Percentiles rank a stretch among this genome's conserved stretches.
Conservation (phyloP, 2,888 invertebrate species). For the Pasiphila rectangulata region DNA sequence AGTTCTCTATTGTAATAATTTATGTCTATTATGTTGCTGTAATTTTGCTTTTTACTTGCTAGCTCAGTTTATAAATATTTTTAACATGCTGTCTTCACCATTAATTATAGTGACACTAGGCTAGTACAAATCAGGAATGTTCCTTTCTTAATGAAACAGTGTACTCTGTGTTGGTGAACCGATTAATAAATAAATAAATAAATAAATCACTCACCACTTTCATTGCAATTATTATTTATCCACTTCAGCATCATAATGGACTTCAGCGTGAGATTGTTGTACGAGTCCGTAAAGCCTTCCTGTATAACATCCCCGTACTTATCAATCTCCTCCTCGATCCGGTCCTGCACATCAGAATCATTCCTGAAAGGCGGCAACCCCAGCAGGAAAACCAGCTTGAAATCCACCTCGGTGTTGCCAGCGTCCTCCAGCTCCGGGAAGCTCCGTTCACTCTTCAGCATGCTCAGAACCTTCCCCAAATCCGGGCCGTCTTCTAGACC, state of each 20-base stretch:
- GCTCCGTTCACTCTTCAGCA: slow-evolving; percentile 49
- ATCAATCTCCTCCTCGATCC: slow-evolving; percentile 84
- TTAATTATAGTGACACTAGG: too few relatives aligned
- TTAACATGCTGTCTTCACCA: too few relatives aligned
- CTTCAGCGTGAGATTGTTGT: slow-evolving; percentile 92
- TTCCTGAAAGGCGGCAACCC: slow-evolving; percentile 82
- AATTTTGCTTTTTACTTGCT: too few relatives aligned
- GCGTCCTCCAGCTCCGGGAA: slow-evolving; percentile 41
- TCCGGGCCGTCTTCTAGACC: slow-evolving; percentile 58
- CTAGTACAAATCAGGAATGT: too few relatives aligned
- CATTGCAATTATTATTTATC: slow-evolving; percentile 85
- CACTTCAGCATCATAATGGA: slow-evolving; percentile 92
- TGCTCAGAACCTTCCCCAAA: slow-evolving; percentile 50
- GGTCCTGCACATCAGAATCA: slow-evolving; percentile 80
- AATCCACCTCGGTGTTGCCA: slow-evolving; percentile 48
- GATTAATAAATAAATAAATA: not conserved
- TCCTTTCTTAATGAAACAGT: not conserved
- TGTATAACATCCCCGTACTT: slow-evolving; percentile 89
- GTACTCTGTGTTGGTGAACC: not conserved
- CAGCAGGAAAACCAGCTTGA: slow-evolving; percentile 74
- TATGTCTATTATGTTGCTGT: too few relatives aligned
- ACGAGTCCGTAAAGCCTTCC: slow-evolving; percentile 90
- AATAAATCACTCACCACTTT: slow-evolving; percentile 58
- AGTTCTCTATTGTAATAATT: too few relatives aligned
- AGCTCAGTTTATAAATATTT: too few relatives aligned